phyloP scores from a whole-genome alignment of 2,113 vertebrate species.

The Leucopsar rothschildi region DNA sequence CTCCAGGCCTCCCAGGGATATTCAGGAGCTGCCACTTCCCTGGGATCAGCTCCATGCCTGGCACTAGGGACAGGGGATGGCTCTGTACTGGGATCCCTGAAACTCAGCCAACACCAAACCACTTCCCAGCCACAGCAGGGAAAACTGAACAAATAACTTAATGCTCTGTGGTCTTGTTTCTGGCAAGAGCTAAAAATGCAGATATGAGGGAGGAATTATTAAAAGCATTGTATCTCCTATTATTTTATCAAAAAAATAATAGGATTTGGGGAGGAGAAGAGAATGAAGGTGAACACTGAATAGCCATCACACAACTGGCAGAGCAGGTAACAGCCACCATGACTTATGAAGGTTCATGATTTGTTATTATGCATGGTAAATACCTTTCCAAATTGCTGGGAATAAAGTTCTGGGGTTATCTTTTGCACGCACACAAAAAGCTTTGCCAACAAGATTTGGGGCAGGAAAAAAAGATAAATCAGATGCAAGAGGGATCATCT shows the following conservation, averaged over 20 bases:
- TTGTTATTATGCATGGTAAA: slow-evolving; percentile 68
- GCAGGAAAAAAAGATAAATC: not conserved
- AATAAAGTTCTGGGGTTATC: slow-evolving; percentile 45
- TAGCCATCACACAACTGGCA: slow-evolving; percentile 60
- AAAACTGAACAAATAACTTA: not conserved
- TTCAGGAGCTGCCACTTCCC: not conserved
- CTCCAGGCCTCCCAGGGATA: not conserved
- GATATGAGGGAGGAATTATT: slow-evolving; percentile 55
- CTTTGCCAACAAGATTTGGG: slow-evolving; percentile 61
- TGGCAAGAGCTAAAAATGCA: slow-evolving; percentile 60
- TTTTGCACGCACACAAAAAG: slow-evolving; percentile 56
- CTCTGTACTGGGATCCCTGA: not conserved
- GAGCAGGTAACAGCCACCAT: slow-evolving; percentile 52
- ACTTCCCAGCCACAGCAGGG: not conserved
- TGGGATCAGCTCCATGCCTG: not conserved
- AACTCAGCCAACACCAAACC: not conserved
- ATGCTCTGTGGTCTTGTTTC: slow-evolving; percentile 48
- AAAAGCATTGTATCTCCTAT: slow-evolving; percentile 62
- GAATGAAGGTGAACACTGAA: slow-evolving; percentile 69
- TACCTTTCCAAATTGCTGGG: slow-evolving; percentile 53
- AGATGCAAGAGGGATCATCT: not conserved
- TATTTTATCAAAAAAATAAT: slow-evolving; percentile 74
- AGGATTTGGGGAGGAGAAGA: slow-evolving; percentile 60
- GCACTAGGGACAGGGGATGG: not conserved
- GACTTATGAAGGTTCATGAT: slow-evolving; percentile 53